phyloP scores from a whole-genome alignment of 2,113 vertebrate species.

The Paralichthys olivaceus region DNA sequence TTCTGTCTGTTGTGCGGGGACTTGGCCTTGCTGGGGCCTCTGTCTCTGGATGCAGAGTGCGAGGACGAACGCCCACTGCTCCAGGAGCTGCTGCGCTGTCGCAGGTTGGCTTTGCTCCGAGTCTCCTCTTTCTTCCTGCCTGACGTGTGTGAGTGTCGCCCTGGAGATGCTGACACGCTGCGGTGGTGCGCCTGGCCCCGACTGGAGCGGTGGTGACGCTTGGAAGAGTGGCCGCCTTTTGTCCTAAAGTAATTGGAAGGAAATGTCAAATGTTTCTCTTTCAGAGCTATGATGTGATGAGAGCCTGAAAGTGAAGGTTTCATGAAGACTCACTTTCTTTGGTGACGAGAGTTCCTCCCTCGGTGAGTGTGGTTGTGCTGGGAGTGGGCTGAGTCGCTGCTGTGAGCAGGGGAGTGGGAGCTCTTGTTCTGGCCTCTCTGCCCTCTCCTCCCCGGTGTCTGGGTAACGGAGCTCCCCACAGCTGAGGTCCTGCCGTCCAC shows the following conservation, averaged over 20 bases:
- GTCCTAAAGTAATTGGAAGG: slow-evolving; percentile 51
- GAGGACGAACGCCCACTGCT: slow-evolving; percentile 90
- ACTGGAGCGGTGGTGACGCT: slow-evolving; percentile 84
- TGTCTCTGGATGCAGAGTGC: slow-evolving; percentile 88
- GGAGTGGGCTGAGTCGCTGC: slow-evolving; percentile 90
- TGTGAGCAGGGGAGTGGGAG: slow-evolving; percentile 87
- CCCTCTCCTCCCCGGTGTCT: slow-evolving; percentile 81
- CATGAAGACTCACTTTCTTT: slow-evolving; percentile 86
- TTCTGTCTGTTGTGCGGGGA: slow-evolving; percentile 79
- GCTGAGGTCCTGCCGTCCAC: slow-evolving; percentile 74
- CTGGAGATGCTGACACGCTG: slow-evolving; percentile 86
- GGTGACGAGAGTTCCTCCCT: slow-evolving; percentile 83
- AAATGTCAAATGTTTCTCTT: not conserved
- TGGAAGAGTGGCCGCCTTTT: slow-evolving; percentile 80
- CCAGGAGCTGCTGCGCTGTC: slow-evolving; percentile 90
- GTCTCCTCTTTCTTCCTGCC: slow-evolving; percentile 88
- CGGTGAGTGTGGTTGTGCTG: slow-evolving; percentile 80
- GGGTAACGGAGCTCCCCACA: slow-evolving; percentile 78
- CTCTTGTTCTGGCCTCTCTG: slow-evolving; percentile 80
- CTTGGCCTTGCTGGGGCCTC: slow-evolving; percentile 79
- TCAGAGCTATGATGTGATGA: not conserved
- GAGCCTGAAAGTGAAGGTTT: not conserved
- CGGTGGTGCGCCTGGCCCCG: slow-evolving; percentile 77
- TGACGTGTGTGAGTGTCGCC: slow-evolving; percentile 82
- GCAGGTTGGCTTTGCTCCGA: slow-evolving; percentile 75